Evolutionary conservation across 2,888 invertebrate genomes (phyloP), one percentile per base, ranked within the genome.

Genomic region (Agapostemon virescens): DNA sequence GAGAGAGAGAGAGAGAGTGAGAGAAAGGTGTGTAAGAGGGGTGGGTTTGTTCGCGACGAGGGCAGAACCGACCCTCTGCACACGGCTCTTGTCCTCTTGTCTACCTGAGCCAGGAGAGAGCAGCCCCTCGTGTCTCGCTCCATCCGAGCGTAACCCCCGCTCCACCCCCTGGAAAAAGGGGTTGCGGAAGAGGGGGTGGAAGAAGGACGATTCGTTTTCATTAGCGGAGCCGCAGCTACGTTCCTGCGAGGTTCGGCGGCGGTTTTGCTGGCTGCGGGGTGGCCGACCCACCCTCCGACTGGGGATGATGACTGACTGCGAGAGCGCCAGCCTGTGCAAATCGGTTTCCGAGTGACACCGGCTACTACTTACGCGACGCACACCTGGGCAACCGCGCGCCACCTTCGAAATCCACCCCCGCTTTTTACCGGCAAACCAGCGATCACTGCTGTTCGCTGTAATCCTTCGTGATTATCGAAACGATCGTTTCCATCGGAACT

Each of bases 121-220:
- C 55, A 26, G 26, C 67, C 83, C 79, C 76, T 78, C 81, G 80
- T 85, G 83, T 83, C 79, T 83, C 85, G 81, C 81, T 82, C 61
- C 86, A 75, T 69, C 77, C 79, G 81, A 86, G 79, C 83, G 83
- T 82, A 81, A 77, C 77, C 66, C 68, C 69, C 49, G n/a, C 45
- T 11, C 38, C 13, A 0, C 38, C 11, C n/a, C 70, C 74, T 17
- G 33, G 20, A 49, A 73, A 79, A 71, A 74, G 49, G 74, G 85
- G 78, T 68, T 72, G 74, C 61, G 11, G n/a, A n/a, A n/a, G n/a
- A n/a, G n/a, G n/a, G n/a, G 61, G 69, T 72, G 84, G 81, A 86
- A 83, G 87, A 87, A 84, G 87, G 81, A 82, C 87, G 85, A 87
- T 87, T 84, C 87, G 85, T 87, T 87, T 87, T 87, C 87, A 87